phyloP scores from a whole-genome alignment of 1,140 invertebrate species.

The Lasioglossum albipes region DNA sequence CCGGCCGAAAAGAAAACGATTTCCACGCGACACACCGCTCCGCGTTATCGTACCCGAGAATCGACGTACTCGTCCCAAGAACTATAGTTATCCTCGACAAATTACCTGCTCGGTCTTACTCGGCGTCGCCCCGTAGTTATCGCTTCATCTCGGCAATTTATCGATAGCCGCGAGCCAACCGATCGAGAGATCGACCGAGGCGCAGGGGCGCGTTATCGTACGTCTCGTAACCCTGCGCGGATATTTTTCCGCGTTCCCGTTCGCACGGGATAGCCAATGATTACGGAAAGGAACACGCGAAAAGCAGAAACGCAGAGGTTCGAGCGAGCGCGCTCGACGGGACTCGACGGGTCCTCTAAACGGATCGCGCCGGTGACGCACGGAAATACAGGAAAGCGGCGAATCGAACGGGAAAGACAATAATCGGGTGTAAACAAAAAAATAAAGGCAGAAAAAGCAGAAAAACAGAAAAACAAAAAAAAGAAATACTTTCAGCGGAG shows the following conservation, averaged over 20 bases:
- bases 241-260: conserved; percentile 6
- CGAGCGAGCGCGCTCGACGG: conserved; percentile 5
- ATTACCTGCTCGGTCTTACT: conserved; percentile 48
- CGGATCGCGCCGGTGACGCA: conserved; percentile 31
- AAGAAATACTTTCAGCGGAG: conserved; percentile 66
- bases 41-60: conserved; percentile 36
- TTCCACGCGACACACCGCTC: conserved; percentile 8
- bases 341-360: conserved; percentile 31
- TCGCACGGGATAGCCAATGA: too few species aligned
- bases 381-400: conserved; percentile 50
- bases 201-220: not conserved
- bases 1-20: not conserved
- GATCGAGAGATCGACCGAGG: conserved; percentile 43
- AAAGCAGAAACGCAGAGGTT: too few species aligned
- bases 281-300: too few species aligned
- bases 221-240: not conserved
- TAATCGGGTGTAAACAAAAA: conserved; percentile 59
- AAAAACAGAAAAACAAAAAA: conserved; percentile 29
- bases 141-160: conserved; percentile 59
- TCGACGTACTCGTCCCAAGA: conserved; percentile 23
- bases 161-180: conserved; percentile 45
- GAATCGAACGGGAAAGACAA: conserved; percentile 54
- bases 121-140: conserved; percentile 57
- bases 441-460: not conserved
- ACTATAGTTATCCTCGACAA: conserved; percentile 52